Evolutionary conservation across 1,140 invertebrate genomes (phyloP), one percentile per base, ranked within the genome.

Genomic region (Trichomalopsis sarcophagae): DNA sequence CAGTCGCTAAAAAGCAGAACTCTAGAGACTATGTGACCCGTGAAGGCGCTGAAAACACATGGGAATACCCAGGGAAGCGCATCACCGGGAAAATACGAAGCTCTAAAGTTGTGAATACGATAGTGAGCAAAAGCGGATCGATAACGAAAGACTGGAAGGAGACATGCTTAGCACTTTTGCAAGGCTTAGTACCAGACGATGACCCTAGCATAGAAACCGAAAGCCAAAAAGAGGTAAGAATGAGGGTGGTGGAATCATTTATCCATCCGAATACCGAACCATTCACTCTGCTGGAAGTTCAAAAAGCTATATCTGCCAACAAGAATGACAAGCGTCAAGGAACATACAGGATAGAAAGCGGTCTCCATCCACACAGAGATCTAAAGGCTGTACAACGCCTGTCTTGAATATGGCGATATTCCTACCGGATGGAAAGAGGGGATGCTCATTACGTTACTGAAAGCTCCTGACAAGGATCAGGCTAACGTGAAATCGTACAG

Each of bases 401-500:
- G n/a, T n/a, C n/a, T n/a, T n/a, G n/a, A n/a, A n/a, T n/a, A n/a
- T n/a, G n/a, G n/a, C n/a, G n/a, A n/a, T n/a, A n/a, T n/a, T n/a
- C n/a, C n/a, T n/a, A n/a, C n/a, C n/a, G n/a, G n/a, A n/a, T n/a
- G n/a, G n/a, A n/a, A n/a, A n/a, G n/a, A n/a, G n/a, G n/a, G 0
- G 0, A 75, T 77, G 5, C 82, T 91, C 1, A 87, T 87, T 1
- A 86, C 88, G 33, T 81, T 93, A 11, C 85, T 89, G 6, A 92
- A 89, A 75, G n/a, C 69, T 17, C 68, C 68, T 1, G 81, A 88
- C 0, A 88, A 87, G 27, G 84, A 82, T n/a, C 80, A 17, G 36
- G 81, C 10, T 0, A 23, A 87, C 66, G 36, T 84, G 0, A 85
- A 84, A 30, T 91, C 91, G 2, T 90, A 90, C 69, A 47, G 91